Evolutionary conservation across 2,888 invertebrate genomes (phyloP).

Genomic region (Orthosia cruda): DNA sequence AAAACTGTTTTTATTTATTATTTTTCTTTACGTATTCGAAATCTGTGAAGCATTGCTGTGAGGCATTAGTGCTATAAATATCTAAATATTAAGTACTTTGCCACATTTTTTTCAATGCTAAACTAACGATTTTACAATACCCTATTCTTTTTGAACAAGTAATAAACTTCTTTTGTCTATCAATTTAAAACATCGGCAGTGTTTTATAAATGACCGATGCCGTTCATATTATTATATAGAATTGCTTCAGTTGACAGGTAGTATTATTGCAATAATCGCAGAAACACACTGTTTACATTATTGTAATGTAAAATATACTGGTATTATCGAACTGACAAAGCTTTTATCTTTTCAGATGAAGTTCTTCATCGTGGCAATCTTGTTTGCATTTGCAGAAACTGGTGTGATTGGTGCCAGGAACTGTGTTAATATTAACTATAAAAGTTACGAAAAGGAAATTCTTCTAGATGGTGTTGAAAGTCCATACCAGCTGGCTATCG

Average conservation of each 20-base stretch:
- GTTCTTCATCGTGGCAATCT: conserved; percentile 44
- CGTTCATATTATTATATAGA: conserved; percentile 4
- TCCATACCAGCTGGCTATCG: conserved; percentile 83
- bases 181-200: background rate
- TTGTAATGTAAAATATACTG: background rate
- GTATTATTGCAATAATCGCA: background rate
- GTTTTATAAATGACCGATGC: background rate
- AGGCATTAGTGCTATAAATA: too few species aligned
- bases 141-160: background rate
- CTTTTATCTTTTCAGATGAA: conserved; percentile 72
- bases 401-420: conserved; percentile 26
- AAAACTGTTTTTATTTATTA: too few species aligned
- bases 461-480: conserved; percentile 71
- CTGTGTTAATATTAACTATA: conserved; percentile 37
- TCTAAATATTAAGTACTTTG: background rate
- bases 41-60: too few species aligned
- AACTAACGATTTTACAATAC: conserved; percentile 3
- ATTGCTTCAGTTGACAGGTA: background rate
- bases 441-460: conserved; percentile 68
- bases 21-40: too few species aligned
- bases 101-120: background rate
- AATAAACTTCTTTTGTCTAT: background rate
- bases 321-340: background rate
- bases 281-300: background rate
- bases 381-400: conserved; percentile 60